A percentile compares a stretch with the other conserved stretches of the same genome.
phyloP scores from a whole-genome alignment of 2,113 vertebrate species.

The Daboia siamensis region DNA sequence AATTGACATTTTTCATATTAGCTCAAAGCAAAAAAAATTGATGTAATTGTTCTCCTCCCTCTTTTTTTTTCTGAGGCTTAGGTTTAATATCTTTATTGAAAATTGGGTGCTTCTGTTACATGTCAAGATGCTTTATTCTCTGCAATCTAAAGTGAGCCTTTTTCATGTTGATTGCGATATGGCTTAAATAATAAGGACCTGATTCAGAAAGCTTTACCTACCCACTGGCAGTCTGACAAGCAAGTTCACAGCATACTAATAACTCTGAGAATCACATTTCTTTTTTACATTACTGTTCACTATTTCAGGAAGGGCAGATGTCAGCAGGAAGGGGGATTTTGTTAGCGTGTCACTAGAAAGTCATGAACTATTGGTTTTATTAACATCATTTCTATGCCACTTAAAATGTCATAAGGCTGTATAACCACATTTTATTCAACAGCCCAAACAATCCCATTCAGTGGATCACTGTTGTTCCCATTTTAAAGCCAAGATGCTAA shows the following conservation, averaged over 20 bases:
- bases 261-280: constrained; percentile 62
- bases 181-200: constrained; percentile 63
- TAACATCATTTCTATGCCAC: constrained; percentile 13
- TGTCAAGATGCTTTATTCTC: constrained; percentile 67
- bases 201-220: constrained; percentile 51
- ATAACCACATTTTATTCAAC: constrained; percentile 2
- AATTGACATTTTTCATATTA: constrained; percentile 68
- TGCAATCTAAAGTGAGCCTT: constrained; percentile 62
- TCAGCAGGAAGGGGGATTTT: constrained; percentile 30
- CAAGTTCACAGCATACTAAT: constrained; percentile 53
- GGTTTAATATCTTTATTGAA: constrained; percentile 68
- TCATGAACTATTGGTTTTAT: constrained; percentile 16
- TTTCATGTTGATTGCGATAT: constrained; percentile 68
- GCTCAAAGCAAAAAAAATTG: constrained; percentile 67
- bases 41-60: constrained; percentile 62
- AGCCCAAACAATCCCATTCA: background rate
- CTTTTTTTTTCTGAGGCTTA: constrained; percentile 55
- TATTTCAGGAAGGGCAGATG: constrained; percentile 23
- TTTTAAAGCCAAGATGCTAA: background rate
- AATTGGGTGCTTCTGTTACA: constrained; percentile 59
- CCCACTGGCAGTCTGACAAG: constrained; percentile 38
- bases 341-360: constrained; percentile 32
- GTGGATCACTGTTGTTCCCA: background rate
- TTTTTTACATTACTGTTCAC: constrained; percentile 32
- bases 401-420: background rate